phyloP scores from a whole-genome alignment of 2,888 invertebrate species.

The Eumerus sabulonum region DNA sequence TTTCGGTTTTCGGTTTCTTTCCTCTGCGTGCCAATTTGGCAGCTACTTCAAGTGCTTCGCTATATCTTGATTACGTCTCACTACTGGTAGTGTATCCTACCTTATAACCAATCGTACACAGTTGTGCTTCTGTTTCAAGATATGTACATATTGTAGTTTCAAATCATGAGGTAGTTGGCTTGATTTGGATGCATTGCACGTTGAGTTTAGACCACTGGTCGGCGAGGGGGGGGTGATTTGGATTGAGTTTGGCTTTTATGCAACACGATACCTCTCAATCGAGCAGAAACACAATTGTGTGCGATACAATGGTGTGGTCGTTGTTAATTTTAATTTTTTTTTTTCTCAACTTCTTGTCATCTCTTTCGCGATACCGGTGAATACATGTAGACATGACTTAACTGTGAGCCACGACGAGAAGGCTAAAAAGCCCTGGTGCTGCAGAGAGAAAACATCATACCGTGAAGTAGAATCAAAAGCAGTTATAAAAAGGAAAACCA shows the following conservation, averaged over 20 bases:
- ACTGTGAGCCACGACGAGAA: conserved; percentile 58
- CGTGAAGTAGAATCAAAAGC: background rate
- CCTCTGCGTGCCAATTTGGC: conserved; percentile 31
- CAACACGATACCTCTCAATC: conserved; percentile 53
- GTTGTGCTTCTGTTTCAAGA: too few relatives aligned
- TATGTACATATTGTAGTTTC: too few relatives aligned
- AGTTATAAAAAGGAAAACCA: conserved; percentile 35
- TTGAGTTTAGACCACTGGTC: conserved; percentile 4
- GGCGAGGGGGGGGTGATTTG: conserved; percentile 12
- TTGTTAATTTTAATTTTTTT: conserved; percentile 47
- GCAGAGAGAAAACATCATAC: conserved; percentile 6
- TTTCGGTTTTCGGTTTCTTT: conserved; percentile 5
- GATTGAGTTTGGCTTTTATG: conserved; percentile 59
- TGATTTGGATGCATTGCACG: conserved; percentile 23
- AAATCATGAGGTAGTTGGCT: too few relatives aligned
- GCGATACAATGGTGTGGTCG: conserved; percentile 43
- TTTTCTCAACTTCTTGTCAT: too few relatives aligned
- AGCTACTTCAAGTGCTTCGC: conserved; percentile 1
- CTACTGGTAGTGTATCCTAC: too few relatives aligned
- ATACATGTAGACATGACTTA: conserved; percentile 35
- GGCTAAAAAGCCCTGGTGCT: conserved; percentile 14
- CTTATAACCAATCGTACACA: too few relatives aligned
- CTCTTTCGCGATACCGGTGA: conserved; percentile 47
- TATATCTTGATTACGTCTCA: too few relatives aligned
- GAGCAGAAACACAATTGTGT: conserved; percentile 44